Evolutionary conservation across 2,888 invertebrate genomes (phyloP), one percentile per base, ranked within the genome.

Genomic region (Copidosoma aretas): DNA sequence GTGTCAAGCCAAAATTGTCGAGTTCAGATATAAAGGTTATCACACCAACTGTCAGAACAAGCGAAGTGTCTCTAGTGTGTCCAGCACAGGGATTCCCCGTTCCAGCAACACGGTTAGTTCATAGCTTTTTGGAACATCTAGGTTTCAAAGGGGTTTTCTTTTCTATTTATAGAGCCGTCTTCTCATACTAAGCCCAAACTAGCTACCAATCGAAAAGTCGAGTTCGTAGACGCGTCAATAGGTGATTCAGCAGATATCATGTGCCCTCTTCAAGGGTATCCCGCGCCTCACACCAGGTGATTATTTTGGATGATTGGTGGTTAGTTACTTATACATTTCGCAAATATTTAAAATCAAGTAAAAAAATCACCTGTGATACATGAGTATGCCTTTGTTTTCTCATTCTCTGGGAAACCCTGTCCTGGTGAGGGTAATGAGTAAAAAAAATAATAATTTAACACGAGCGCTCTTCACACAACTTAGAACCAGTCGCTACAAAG

Each of bases 251-350:
- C 77, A 49, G 77, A 78, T 71, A 84, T 91, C 75, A 87, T 91
- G 80, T 92, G 92, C 83, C 91, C 91, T 82, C 91, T 92, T 74
- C 92, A 93, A 87, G 92, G 91, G 77, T 91, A 88, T 84, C 92
- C 92, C 76, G 88, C 90, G 80, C 81, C 82, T 71, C 74, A 80
- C 68, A 80, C 76, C 75, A 82, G 83, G 83, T 83, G 75, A 79
- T 77, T 54, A 63, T 25, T 53, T 2, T 56, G 43, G 24, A 15
- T 4, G 17, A 60, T 52, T 52, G 24, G 14, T 56, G n/a, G n/a
- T 60, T 49, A 19, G 49, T 8, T 32, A 5, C 8, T 32, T 8
- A 49, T 5, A 49, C 3, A 49, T 49, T 4, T 49, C 10, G 49
- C 49, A 49, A 3, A 46, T 32, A 25, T 43, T 63, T 24, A 41